Percentiles rank a stretch among this genome's conserved stretches.
These are phyloP conservation scores for Regulus satrapa DNA, from an alignment of 2,113 vertebrate genomes.

Conservation along the genomic window DNA sequence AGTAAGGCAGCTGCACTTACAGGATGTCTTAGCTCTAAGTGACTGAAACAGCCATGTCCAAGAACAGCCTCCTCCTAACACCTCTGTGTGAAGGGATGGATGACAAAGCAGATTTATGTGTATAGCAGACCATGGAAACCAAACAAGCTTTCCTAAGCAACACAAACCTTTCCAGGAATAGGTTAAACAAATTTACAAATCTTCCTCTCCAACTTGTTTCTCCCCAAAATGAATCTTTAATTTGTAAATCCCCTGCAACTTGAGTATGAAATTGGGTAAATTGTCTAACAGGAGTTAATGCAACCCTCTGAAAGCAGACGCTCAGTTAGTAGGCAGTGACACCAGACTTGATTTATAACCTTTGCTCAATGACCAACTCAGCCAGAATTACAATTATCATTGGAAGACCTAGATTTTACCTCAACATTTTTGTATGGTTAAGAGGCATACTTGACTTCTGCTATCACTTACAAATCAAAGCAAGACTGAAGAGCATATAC, in stretches of 20 bases:
- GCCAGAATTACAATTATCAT: background rate
- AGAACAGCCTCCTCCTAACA: background rate
- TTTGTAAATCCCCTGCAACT: background rate
- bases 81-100: background rate
- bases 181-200: background rate
- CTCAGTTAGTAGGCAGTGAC: background rate
- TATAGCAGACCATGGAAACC: background rate
- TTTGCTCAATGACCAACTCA: background rate
- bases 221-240: background rate
- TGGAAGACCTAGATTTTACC: background rate
- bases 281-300: background rate
- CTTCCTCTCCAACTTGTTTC: background rate
- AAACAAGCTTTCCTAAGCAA: background rate
- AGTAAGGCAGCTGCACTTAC: background rate
- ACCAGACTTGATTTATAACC: background rate
- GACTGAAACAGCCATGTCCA: background rate
- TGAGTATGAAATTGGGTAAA: background rate
- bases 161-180: background rate
- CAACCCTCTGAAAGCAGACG: background rate
- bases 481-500: background rate
- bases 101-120: background rate
- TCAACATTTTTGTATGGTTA: background rate
- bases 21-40: background rate
- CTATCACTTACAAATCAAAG: background rate
- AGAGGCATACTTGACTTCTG: conserved; percentile 19